phyloP scores from a whole-genome alignment of 2,888 invertebrate genomes.

The Encarsia formosa region DNA sequence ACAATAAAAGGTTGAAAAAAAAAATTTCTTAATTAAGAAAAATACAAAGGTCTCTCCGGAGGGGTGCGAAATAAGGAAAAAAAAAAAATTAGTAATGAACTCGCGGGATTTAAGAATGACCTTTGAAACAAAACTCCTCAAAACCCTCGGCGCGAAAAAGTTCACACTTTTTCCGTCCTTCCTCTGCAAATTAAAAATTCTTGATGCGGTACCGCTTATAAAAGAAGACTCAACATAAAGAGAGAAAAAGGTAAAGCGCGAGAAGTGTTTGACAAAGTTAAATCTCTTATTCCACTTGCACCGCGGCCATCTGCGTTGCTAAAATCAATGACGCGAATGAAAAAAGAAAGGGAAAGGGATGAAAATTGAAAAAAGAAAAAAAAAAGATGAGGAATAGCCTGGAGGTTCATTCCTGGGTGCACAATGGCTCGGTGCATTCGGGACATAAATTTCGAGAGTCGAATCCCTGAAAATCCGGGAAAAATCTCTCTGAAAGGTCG shows the following conservation, averaged over 20 bases:
- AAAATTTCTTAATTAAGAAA: too few relatives aligned
- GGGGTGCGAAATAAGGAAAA: too few relatives aligned
- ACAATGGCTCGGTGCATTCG: background rate
- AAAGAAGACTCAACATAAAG: background rate
- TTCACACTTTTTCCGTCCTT: background rate
- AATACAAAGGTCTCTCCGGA: too few relatives aligned
- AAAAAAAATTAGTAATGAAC: conserved; percentile 17
- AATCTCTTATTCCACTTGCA: too few relatives aligned
- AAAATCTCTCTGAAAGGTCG: conserved; percentile 2
- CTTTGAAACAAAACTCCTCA: conserved; percentile 4
- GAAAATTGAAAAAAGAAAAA: too few relatives aligned
- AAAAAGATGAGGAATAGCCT: too few relatives aligned
- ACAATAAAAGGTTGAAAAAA: too few relatives aligned
- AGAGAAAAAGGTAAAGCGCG: background rate
- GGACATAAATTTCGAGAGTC: conserved; percentile 13
- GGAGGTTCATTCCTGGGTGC: background rate
- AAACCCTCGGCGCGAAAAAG: conserved; percentile 5
- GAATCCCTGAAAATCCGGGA: conserved; percentile 1
- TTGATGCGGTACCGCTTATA: background rate
- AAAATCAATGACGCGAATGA: too few relatives aligned
- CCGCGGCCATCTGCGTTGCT: too few relatives aligned
- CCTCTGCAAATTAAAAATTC: conserved; percentile 11
- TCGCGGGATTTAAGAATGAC: conserved; percentile 1
- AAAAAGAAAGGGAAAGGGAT: too few relatives aligned
- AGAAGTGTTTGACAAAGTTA: background rate